A percentile compares a stretch with the other conserved stretches of the same genome.
These are phyloP conservation scores for Graptemys geographica DNA, from an alignment of 2,797 vertebrate species.

Conservation along the genomic window DNA sequence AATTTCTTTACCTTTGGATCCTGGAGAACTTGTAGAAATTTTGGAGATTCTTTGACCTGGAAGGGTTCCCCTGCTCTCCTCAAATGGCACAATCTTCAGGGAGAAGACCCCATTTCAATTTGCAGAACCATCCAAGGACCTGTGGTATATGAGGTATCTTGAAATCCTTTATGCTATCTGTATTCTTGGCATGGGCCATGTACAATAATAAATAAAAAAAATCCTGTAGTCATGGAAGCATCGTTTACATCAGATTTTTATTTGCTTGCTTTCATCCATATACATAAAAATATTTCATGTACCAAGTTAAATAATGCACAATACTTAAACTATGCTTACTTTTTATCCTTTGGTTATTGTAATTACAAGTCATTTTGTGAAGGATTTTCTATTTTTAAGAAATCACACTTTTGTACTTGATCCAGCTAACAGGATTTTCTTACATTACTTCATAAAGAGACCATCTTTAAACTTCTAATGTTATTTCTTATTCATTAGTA, in stretches of 20 bases:
- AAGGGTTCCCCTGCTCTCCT: background rate
- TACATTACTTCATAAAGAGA: constrained; percentile 99
- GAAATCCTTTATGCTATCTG: constrained; percentile 56
- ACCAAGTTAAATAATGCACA: constrained; percentile 83
- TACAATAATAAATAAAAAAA: constrained; percentile 68
- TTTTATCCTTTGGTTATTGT: constrained; percentile 90
- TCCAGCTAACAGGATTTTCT: constrained; percentile 99
- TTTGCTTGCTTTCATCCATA: constrained; percentile 78
- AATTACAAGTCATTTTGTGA: constrained; percentile 90
- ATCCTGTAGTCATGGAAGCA: constrained; percentile 68
- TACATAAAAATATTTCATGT: constrained; percentile 82
- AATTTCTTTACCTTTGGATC: background rate
- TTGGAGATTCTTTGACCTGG: background rate
- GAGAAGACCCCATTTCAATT: background rate
- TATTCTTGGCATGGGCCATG: constrained; percentile 61
- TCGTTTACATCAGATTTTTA: constrained; percentile 74
- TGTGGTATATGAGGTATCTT: constrained; percentile 52
- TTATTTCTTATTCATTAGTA: constrained; percentile 99
- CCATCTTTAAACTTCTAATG: constrained; percentile 99
- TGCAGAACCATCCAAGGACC: background rate
- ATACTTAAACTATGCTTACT: constrained; percentile 84
- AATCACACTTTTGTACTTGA: constrained; percentile 99
- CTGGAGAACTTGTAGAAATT: background rate
- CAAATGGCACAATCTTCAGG: background rate
- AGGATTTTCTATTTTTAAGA: constrained; percentile 94